These are phyloP conservation scores for Mesorhabditis sp. DNA, from an alignment of 2,888 invertebrate genomes.

Conservation along the genomic window DNA sequence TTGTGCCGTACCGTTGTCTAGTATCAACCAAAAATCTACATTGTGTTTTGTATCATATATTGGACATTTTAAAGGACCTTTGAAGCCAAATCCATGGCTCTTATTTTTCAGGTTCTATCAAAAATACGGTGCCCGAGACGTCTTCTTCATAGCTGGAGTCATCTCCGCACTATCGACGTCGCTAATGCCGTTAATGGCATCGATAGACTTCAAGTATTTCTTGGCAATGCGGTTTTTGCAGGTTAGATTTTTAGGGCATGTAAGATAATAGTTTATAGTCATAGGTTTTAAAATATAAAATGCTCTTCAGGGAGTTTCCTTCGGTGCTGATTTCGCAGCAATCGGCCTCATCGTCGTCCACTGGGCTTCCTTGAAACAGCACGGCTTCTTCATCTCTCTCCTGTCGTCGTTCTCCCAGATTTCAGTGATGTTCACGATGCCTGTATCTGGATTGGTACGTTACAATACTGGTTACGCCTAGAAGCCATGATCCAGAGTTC, in stretches of 20 bases:
- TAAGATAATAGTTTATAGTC: not conserved
- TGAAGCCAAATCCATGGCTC: no score
- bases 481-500: not conserved
- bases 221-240: constrained; percentile 43
- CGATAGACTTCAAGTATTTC: constrained; percentile 25
- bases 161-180: constrained; percentile 45
- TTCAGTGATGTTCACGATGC: constrained; percentile 52
- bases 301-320: constrained; percentile 42
- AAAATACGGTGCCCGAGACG: constrained; percentile 41
- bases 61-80: no score
- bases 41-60: no score
- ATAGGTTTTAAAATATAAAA: not conserved
- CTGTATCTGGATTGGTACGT: constrained; percentile 43
- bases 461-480: not conserved
- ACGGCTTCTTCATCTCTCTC: constrained; percentile 49
- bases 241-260: constrained; percentile 19
- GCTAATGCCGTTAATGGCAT: constrained; percentile 36
- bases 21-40: no score
- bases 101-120: constrained; percentile 31
- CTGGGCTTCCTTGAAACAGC: constrained; percentile 48
- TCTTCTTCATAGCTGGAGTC: constrained; percentile 44
- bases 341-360: constrained; percentile 50
- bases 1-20: no score
- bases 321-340: constrained; percentile 51
- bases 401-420: constrained; percentile 52